Conservation (phyloP, 2,888 invertebrate genomes). For the Sphaerophoria taeniata region DNA sequence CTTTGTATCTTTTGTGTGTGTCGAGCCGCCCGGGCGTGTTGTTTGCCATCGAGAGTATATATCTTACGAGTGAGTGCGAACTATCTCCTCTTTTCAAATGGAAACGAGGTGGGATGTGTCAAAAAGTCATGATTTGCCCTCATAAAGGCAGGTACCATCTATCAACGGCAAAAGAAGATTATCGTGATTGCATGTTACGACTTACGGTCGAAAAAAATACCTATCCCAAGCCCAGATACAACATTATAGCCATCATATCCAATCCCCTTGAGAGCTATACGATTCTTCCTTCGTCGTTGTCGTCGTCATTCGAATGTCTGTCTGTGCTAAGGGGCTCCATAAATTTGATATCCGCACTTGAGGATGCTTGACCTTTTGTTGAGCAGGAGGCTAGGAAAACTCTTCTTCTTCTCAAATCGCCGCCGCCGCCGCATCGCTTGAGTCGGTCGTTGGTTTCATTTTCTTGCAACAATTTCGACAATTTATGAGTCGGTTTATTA, state of each 20-base stretch:
- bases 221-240: background rate
- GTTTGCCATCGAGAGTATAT: background rate
- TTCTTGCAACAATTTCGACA: conserved; percentile 36
- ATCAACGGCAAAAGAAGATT: conserved; percentile 46
- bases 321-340: background rate
- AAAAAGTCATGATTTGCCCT: conserved; percentile 48
- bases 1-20: conserved; percentile 7
- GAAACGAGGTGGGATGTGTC: conserved; percentile 39
- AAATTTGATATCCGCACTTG: conserved; percentile 28
- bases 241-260: conserved; percentile 19
- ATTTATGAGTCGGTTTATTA: conserved; percentile 55
- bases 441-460: too few relatives aligned
- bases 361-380: conserved; percentile 53
- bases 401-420: background rate
- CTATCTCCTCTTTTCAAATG: background rate
- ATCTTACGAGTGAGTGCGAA: conserved; percentile 20
- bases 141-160: conserved; percentile 23
- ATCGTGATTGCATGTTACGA: conserved; percentile 61
- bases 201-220: conserved; percentile 36
- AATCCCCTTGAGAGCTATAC: conserved; percentile 55
- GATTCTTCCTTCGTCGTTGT: conserved; percentile 38
- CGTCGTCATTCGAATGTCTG: too few relatives aligned
- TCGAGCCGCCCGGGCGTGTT: conserved; percentile 14
- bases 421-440: too few relatives aligned
- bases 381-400: conserved; percentile 9